Evolutionary conservation across 2,888 invertebrate genomes (phyloP), one percentile per base, ranked within the genome.

Genomic region (Apoderus coryli): DNA sequence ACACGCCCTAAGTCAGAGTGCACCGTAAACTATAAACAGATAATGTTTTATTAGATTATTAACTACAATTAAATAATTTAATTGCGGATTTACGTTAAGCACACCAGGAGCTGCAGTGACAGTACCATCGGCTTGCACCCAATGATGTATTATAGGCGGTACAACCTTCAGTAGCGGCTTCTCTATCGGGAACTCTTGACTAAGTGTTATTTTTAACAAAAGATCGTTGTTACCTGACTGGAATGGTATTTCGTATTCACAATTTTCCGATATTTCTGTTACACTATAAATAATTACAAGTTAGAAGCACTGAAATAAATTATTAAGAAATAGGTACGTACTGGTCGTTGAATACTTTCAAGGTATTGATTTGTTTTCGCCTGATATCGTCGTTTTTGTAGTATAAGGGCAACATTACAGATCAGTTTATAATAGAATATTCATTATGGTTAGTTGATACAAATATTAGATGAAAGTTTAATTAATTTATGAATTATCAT

Each of bases 321-420:
- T 19, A 12, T 23, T 31, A 11, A 14, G n/a, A 10, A 32, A 25
- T n/a, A n/a, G n/a, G n/a, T 25, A 50, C 66, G 64, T 60, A 75
- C 74, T 81, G 73, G 44, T 77, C 81, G 53, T 84, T 84, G 51
- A 82, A 84, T 44, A 82, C 69, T 61, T 81, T 81, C 41, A 84
- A 54, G 4, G 82, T 82, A 50, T 80, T 77, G 41, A 82, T 81
- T 62, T 84, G 82, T 14, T 74, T 68, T 57, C 72, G 75, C 50
- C 76, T 59, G 35, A 63, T 49, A 42, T 71, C 69, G 31, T 71
- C 69, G 9, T 57, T 59, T 49, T 65, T 64, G 47, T 66, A 71
- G 15, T 60, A 54, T 43, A 67, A 59, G 24, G 68, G 63, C 42
- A 70, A 52, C 72, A 72, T 72, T n/a, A n/a, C n/a, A n/a, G n/a